Evolutionary conservation across 2,113 vertebrate genomes (phyloP).

Genomic region (Ovis canadensis): DNA sequence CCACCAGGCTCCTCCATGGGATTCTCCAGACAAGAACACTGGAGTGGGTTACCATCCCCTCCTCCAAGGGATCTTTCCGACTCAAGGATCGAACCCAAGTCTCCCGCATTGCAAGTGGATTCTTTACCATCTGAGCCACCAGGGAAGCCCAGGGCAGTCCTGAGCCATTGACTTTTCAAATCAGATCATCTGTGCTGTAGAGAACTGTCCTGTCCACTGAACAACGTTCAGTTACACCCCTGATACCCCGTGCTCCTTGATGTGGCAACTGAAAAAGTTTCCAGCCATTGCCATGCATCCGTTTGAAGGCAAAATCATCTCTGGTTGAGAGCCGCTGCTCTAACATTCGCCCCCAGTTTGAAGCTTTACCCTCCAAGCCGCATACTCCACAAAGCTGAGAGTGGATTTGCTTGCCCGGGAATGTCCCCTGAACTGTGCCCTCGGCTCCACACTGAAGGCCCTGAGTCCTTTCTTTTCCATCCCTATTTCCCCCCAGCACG

Average conservation of each 20-base stretch:
- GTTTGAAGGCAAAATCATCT: background rate
- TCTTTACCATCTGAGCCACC: background rate
- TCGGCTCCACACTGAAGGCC: background rate
- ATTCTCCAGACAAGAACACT: background rate
- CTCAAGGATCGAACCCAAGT: background rate
- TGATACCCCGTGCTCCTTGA: background rate
- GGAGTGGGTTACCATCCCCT: background rate
- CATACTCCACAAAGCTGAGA: background rate
- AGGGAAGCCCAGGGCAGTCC: background rate
- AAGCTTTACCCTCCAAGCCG: background rate
- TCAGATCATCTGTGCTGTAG: background rate
- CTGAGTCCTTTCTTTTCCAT: background rate
- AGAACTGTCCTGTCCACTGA: background rate
- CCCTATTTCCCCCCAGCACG: background rate
- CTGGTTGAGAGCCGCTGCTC: background rate
- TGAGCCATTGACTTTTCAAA: no score
- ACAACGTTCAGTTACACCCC: background rate
- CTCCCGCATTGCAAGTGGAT: rapidly evolving
- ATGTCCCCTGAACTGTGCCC: no score
- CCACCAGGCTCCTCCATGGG: background rate
- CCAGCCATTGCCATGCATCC: background rate
- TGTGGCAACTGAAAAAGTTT: background rate
- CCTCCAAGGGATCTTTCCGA: background rate
- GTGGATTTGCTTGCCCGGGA: no score
- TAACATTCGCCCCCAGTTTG: background rate